Conservation (phyloP, 2,797 vertebrate genomes). For the Onychomys torridus region DNA sequence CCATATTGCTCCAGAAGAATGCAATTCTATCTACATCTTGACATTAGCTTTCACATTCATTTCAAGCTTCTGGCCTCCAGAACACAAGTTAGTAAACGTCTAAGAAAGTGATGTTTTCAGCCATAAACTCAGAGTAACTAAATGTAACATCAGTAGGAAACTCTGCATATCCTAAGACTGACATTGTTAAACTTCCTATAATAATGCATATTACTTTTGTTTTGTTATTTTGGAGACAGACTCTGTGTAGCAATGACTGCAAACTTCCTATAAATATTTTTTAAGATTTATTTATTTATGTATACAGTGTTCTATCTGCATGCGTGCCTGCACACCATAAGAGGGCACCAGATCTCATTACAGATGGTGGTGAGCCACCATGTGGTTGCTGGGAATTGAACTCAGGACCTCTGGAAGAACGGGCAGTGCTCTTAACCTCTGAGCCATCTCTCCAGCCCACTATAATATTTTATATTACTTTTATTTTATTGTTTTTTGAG, state of each 20-base stretch:
- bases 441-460: too few relatives aligned
- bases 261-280: slow-evolving; percentile 41
- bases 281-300: too few relatives aligned
- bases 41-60: neutral
- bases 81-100: neutral
- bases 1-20: neutral
- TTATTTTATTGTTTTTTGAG: neutral
- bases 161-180: neutral
- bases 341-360: too few relatives aligned
- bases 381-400: too few relatives aligned
- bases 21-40: neutral
- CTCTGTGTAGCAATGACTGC: neutral
- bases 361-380: too few relatives aligned
- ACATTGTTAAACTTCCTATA: slow-evolving; percentile 46
- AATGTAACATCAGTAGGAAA: slow-evolving; percentile 31
- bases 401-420: too few relatives aligned
- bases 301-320: too few relatives aligned
- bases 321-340: too few relatives aligned
- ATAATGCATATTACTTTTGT: neutral
- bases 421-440: too few relatives aligned
- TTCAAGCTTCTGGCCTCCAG: slow-evolving; percentile 26
- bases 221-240: neutral
- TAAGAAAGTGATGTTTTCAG: slow-evolving; percentile 31
- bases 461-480: neutral
- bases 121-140: slow-evolving; percentile 34